Evolutionary conservation across 2,797 vertebrate genomes (phyloP).

Genomic region (Nasua narica): DNA sequence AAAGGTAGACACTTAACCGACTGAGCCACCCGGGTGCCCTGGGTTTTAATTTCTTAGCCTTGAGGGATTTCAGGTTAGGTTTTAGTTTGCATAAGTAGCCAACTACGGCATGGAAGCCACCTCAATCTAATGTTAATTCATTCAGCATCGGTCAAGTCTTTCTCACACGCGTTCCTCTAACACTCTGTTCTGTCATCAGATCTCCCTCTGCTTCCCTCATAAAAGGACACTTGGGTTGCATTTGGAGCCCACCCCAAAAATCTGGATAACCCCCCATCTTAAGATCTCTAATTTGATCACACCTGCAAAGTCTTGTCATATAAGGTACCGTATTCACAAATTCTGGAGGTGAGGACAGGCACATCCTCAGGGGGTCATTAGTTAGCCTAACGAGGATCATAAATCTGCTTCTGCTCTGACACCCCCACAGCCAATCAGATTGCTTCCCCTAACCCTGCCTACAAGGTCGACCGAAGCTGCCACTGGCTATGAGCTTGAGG

Average conservation of each 20-base stretch:
- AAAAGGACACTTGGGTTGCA: no score
- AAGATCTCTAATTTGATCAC: neutral
- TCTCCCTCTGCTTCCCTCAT: no score
- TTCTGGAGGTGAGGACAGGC: neutral
- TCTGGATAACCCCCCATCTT: neutral
- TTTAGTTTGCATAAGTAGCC: no score
- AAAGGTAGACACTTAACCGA: no score
- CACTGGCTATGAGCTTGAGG: neutral
- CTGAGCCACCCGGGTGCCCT: no score
- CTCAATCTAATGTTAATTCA: no score
- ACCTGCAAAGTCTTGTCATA: neutral
- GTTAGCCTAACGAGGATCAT: neutral
- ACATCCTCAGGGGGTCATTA: neutral
- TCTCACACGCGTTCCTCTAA: no score
- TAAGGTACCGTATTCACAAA: neutral
- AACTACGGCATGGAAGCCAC: no score
- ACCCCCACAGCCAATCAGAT: neutral
- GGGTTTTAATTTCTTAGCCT: no score
- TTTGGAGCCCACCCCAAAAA: neutral
- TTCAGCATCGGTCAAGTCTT: no score
- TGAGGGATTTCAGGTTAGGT: no score
- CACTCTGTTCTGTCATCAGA: no score
- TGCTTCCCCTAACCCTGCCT: neutral
- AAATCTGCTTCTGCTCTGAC: neutral
- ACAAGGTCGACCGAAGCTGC: neutral